Base-by-base conservation (phyloP, 1,140 invertebrate genomes). In the Trialeurodes vaporariorum region DNA sequence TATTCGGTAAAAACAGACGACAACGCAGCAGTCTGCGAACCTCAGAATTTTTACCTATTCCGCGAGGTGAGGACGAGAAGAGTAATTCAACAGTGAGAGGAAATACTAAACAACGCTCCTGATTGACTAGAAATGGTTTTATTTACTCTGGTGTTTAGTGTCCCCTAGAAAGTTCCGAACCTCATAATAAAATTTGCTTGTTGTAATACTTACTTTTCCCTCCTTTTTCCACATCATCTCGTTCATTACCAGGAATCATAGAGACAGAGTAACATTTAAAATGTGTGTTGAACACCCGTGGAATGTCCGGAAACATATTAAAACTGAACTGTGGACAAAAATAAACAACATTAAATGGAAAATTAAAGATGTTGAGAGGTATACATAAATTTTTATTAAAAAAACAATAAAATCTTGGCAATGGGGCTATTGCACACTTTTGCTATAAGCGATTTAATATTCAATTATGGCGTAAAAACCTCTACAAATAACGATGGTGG, bases 221-320 rank as follows among this genome's bases (percentile, higher is more conserved):
- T 73, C 96, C 96, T 75, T 91, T 85, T 83, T 98, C 96, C n/a
- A 98, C 93, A 80, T 98, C 93, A 75, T 92, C 87, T 70, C 94
- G 82, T 72, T 97, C 94, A 76, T 92, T 93, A 68, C 93, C 93
- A 40, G 93, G 92, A 60, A 98, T 79, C 94, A 98, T 96, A 1
- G 93, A 94, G 0, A 98, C 93, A 1, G 95, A 98, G 79, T 88
- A 98, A 80, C 94, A 97, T 79, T 87, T 84, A 77, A 91, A 93
- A 21, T 89, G 86, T 58, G 86, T 87, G 71, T 90, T 91, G 75
- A 95, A 94, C 21, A 84, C 86, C 64, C 89, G 80, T n/a, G 86
- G 83, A 69, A 87, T 85, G 70, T 91, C 89, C 62, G 89, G 88
- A 77, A 92, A 92, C 84, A 92, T 87, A 73, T 90, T 90, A 78